Conservation (phyloP, 2,797 vertebrate species). For the Thunnus albacares region DNA sequence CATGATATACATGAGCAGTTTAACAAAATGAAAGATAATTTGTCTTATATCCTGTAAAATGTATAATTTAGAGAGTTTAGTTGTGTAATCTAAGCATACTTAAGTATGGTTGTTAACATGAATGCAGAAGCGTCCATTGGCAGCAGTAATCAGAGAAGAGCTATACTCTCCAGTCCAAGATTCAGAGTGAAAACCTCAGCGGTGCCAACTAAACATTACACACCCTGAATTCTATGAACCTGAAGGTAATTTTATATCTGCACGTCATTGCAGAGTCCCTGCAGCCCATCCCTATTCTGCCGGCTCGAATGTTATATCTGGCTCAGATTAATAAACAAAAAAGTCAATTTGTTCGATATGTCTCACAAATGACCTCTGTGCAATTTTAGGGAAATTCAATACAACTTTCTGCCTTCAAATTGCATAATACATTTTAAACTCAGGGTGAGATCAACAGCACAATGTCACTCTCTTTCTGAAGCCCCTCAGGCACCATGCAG, state of each 20-base stretch:
- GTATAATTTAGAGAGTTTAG: background rate
- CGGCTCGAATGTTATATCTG: background rate
- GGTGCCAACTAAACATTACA: background rate
- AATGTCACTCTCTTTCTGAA: conserved; percentile 31
- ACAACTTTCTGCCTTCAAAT: conserved; percentile 2
- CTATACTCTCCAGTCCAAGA: background rate
- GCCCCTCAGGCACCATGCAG: conserved; percentile 19
- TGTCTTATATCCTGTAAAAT: background rate
- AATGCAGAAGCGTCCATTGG: background rate
- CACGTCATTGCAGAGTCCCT: background rate
- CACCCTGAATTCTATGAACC: background rate
- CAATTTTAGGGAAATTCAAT: background rate
- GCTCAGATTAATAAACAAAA: background rate
- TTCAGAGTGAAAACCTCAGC: background rate
- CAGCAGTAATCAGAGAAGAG: background rate
- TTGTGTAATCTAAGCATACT: background rate
- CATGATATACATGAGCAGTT: background rate
- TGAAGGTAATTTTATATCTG: background rate
- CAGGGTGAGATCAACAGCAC: conserved; percentile 22
- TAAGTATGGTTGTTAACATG: background rate
- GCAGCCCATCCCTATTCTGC: no score
- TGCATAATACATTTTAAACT: conserved; percentile 9
- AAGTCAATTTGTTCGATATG: background rate
- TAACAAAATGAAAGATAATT: background rate
- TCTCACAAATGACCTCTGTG: background rate